Conservation (phyloP, 2,888 invertebrate genomes). For the Brassicogethes aeneus region DNA sequence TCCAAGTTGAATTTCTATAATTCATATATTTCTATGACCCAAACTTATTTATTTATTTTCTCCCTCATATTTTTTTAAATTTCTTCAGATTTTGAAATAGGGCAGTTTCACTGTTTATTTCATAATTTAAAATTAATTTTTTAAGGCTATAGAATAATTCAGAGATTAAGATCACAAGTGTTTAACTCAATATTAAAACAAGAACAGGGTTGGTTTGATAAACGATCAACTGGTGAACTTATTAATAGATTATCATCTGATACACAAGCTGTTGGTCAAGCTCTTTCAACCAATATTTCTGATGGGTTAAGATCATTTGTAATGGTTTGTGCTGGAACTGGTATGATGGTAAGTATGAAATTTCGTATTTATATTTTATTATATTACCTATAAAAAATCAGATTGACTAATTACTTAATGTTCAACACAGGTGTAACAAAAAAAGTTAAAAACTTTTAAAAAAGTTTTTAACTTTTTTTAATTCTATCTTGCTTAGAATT, state of each 20-base stretch:
- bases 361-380: too few relatives aligned
- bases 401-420: too few relatives aligned
- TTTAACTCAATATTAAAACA: constrained; percentile 76
- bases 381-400: too few relatives aligned
- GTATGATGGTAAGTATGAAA: constrained; percentile 79
- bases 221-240: constrained; percentile 81
- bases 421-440: too few relatives aligned
- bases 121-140: constrained; percentile 15
- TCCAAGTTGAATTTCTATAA: background rate
- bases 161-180: constrained; percentile 64
- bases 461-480: too few relatives aligned
- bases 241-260: constrained; percentile 87
- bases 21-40: background rate
- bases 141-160: constrained; percentile 81
- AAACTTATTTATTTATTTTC: too few relatives aligned
- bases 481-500: background rate
- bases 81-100: too few relatives aligned
- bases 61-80: too few relatives aligned
- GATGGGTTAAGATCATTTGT: constrained; percentile 85
- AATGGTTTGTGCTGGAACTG: constrained; percentile 79
- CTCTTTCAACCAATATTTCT: constrained; percentile 87
- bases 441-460: too few relatives aligned
- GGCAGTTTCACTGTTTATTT: too few relatives aligned
- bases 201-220: constrained; percentile 88
- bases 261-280: constrained; percentile 82